Percentiles rank a stretch among this genome's conserved stretches.
Conservation (phyloP, 2,888 invertebrate species). For the Eupithecia centaureata region DNA sequence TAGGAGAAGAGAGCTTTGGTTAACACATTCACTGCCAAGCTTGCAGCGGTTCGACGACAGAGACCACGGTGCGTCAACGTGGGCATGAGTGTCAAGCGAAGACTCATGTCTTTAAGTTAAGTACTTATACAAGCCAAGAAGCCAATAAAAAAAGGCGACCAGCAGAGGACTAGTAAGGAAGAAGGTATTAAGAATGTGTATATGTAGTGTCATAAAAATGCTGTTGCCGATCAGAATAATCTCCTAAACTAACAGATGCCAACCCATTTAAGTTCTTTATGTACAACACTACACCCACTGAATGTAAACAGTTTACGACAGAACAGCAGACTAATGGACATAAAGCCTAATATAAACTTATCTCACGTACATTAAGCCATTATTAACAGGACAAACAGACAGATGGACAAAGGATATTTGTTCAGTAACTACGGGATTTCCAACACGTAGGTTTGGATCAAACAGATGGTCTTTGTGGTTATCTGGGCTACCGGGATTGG, state of each 20-base stretch:
- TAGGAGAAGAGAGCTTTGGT: no score
- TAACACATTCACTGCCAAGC: not conserved
- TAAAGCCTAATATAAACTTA: slow-evolving; percentile 22
- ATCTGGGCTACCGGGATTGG: slow-evolving; percentile 9
- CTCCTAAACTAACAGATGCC: not conserved
- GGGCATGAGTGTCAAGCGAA: no score
- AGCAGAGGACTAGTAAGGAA: not conserved
- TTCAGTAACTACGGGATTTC: slow-evolving; percentile 20
- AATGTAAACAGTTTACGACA: not conserved
- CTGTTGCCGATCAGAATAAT: not conserved
- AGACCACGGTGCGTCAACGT: not conserved
- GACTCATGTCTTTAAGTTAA: not conserved
- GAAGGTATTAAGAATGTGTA: not conserved
- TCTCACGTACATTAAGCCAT: slow-evolving; percentile 12
- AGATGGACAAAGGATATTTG: slow-evolving; percentile 24
- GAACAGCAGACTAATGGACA: not conserved
- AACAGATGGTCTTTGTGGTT: slow-evolving; percentile 13
- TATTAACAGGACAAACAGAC: slow-evolving; percentile 21
- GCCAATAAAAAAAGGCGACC: not conserved
- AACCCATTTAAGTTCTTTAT: not conserved
- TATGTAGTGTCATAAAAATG: not conserved
- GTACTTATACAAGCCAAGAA: not conserved
- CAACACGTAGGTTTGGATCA: slow-evolving; percentile 25
- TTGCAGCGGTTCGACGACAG: no score
- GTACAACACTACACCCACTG: not conserved